Base-by-base conservation (phyloP, 1,140 invertebrate species). In the Bombus pyrosoma region DNA sequence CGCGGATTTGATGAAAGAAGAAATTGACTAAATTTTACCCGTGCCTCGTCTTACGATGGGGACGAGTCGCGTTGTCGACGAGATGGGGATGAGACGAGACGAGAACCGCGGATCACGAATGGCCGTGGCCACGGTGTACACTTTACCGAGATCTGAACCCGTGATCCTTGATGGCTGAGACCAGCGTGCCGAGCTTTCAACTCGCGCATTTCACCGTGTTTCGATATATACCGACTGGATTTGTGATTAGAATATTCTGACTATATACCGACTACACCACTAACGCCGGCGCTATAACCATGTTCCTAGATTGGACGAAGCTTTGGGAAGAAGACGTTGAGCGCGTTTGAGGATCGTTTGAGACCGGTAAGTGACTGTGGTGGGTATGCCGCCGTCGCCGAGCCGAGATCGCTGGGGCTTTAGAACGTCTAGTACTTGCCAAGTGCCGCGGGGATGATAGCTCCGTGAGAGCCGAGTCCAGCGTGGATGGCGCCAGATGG, bases 401-500 rank as follows among this genome's bases (percentile, higher is more conserved):
- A 94, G 94, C 94, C 94, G 95, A 95, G 95, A 95, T 95, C 94
- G 93, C 94, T 95, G 91, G 92, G 94, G 92, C 94, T 89, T 93
- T 93, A 92, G 92, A 93, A 91, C 94, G 93, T 94, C 93, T 95
- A 95, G 92, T 93, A 95, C 89, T 95, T 95, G 92, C 92, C 93
- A 87, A 93, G 91, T 87, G 89, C 90, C 91, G 90, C 94, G 89
- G 94, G 93, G 94, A 95, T 95, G 95, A 95, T 94, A 77, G 95
- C 95, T 95, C 95, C 95, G 93, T 95, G 95, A 91, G 94, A 93
- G 92, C 95, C 95, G 85, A 95, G 94, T 87, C 94, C 94, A 87
- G 95, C 94, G 88, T 95, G 95, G 94, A 95, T 95, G 93, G 94
- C 94, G 85, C 95, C 95, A 93, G 94, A 95, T 87, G 95, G 95